phyloP scores from a whole-genome alignment of 2,888 invertebrate genomes.

The Cataglyphis altisquamis region DNA sequence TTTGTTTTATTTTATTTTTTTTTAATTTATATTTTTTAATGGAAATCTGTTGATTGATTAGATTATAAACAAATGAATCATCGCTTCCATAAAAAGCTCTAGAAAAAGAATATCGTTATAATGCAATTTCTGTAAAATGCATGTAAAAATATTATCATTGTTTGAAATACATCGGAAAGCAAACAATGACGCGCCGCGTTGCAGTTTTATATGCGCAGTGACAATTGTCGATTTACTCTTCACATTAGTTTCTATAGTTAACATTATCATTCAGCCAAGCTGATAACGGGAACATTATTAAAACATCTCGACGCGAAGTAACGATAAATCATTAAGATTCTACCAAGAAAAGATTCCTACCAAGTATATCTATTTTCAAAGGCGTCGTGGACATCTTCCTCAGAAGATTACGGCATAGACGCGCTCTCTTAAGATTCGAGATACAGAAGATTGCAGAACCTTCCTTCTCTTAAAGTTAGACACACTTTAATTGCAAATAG shows the following conservation, averaged over 20 bases:
- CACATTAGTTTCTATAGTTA: background rate
- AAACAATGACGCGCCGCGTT: background rate
- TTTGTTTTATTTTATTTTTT: background rate
- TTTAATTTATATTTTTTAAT: conserved; percentile 1
- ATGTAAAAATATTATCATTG: background rate
- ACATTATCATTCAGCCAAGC: background rate
- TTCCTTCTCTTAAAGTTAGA: background rate
- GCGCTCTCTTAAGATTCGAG: conserved; percentile 13
- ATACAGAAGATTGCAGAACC: background rate
- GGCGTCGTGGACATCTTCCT: conserved; percentile 77
- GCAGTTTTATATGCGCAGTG: conserved; percentile 7
- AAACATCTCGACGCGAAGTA: background rate
- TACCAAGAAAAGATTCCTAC: conserved; percentile 61
- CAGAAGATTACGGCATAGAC: conserved; percentile 44
- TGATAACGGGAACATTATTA: background rate
- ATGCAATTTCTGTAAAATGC: background rate
- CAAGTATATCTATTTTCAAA: conserved; percentile 75
- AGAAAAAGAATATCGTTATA: background rate
- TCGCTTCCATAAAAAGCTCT: background rate
- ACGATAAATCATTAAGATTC: background rate
- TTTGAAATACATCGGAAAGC: conserved; percentile 1
- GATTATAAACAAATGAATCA: background rate
- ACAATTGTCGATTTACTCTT: background rate
- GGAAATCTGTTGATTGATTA: background rate
- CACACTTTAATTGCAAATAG: background rate